These are phyloP conservation scores for Mesocricetus auratus DNA, from an alignment of 2,113 vertebrate species.

Conservation along the genomic window DNA sequence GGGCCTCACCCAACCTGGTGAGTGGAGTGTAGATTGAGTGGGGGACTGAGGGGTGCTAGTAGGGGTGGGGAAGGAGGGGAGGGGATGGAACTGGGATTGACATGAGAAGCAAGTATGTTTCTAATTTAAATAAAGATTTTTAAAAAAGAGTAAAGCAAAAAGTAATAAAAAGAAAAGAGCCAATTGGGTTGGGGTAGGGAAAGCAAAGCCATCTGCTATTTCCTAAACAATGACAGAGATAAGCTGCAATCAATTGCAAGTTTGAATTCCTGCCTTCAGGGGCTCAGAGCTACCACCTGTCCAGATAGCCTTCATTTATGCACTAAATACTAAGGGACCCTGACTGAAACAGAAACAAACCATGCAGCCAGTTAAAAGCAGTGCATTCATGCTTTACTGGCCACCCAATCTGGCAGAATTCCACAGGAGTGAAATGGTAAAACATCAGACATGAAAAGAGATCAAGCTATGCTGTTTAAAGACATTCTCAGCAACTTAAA, in stretches of 20 bases:
- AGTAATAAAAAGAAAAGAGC: conserved; percentile 61
- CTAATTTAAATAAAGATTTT: too few species aligned
- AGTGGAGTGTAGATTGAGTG: too few species aligned
- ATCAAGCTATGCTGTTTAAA: conserved; percentile 69
- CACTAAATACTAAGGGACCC: conserved; percentile 68
- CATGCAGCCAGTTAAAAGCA: conserved; percentile 65
- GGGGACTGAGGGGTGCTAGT: too few species aligned
- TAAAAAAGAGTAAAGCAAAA: conserved; percentile 20
- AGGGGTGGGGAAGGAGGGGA: too few species aligned
- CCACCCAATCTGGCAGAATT: conserved; percentile 62
- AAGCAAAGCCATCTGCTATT: conserved; percentile 61
- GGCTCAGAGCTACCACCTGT: conserved; percentile 58
- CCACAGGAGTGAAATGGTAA: conserved; percentile 54
- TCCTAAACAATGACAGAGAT: conserved; percentile 67
- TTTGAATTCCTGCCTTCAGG: conserved; percentile 76
- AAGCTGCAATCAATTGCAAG: conserved; percentile 70
- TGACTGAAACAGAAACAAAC: conserved; percentile 58
- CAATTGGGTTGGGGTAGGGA: conserved; percentile 39
- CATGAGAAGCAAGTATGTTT: too few species aligned
- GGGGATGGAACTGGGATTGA: too few species aligned
- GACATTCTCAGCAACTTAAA: conserved; percentile 64
- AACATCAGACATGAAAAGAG: conserved; percentile 76
- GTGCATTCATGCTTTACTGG: not conserved
- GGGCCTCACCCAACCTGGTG: too few species aligned
- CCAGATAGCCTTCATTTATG: conserved; percentile 57